Conservation (phyloP, 2,888 invertebrate species). For the Mystacides longicornis region DNA sequence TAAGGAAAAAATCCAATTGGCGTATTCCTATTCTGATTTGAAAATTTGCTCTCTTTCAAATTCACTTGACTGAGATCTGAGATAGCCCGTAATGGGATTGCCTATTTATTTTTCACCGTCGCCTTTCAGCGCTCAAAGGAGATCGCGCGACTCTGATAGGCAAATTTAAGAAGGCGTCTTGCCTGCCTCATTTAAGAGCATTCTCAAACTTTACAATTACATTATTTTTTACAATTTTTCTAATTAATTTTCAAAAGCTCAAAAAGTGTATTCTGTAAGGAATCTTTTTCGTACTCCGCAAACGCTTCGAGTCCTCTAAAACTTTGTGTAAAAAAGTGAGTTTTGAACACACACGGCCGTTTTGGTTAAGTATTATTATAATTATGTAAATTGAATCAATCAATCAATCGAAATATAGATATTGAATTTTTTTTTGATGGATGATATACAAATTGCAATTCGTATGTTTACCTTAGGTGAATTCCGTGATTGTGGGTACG, state of each 20-base stretch:
- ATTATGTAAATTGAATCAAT: no score
- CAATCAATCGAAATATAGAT: no score
- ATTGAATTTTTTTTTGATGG: no score
- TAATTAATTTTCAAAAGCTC: neutral
- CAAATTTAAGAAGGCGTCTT: slow-evolving; percentile 10
- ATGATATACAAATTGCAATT: no score
- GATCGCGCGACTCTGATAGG: slow-evolving; percentile 4
- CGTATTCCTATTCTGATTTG: slow-evolving; percentile 6
- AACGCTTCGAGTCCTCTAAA: no score
- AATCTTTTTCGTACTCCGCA: no score
- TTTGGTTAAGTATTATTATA: no score
- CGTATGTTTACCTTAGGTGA: no score
- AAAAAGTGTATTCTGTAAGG: neutral
- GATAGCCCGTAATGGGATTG: slow-evolving; percentile 9
- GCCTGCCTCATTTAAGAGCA: no score
- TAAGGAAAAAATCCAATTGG: slow-evolving; percentile 7
- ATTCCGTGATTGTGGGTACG: no score
- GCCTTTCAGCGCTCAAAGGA: slow-evolving; percentile 2
- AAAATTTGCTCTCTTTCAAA: slow-evolving; percentile 7
- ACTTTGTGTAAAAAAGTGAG: no score
- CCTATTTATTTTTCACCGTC: slow-evolving; percentile 10
- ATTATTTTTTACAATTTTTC: neutral
- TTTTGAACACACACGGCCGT: no score
- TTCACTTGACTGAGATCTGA: neutral
- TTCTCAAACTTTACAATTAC: neutral